Base-by-base conservation (phyloP, 2,113 vertebrate species). In the Myotis yumanensis region DNA sequence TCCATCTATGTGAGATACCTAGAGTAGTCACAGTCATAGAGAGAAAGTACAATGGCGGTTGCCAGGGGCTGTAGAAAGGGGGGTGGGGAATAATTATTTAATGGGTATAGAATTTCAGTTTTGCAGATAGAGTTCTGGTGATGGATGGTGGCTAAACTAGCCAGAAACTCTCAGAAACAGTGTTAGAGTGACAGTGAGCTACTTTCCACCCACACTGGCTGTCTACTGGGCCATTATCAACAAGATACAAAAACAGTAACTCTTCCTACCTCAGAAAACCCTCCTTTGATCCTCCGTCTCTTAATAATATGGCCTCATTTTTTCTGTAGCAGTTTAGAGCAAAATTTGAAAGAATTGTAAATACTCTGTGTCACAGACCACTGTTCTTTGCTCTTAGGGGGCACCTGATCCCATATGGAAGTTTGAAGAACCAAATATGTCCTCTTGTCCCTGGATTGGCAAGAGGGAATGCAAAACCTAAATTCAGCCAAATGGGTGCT, bases 271-370 rank as follows among this genome's bases (percentile, higher is more conserved):
- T 40, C 28, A 37, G 68, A 76, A 92, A 92, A 37, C 18, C 3
- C 32, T 90, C 30, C 35, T 86, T 52, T 76, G 86, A 82, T 46
- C 75, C 64, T 76, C 8, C 1, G n/a, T 46, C 18, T 40, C 14
- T 79, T 62, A 64, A 51, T 48, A 77, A 64, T 48, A 82, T 4
- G 32, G 17, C 35, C 11, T 90, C 25, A 46, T 69, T 89, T 89
- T 59, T 73, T 59, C 81, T 76, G 35, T 32, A 69, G 30, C 23
- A 62, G 62, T 64, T 86, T 54, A 23, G 30, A 82, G 37, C 15
- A 90, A 81, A 86, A 89, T 59, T 76, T 82, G 75, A 89, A 89
- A 86, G 82, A 54, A 32, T 48, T 91, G 32, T 54, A 69, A 89
- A 20, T 73, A 92, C 3, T 80, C 79, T 59, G 43, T 43, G 52